phyloP scores from a whole-genome alignment of 2,888 invertebrate species.

The Drosophila atroscutellata region DNA sequence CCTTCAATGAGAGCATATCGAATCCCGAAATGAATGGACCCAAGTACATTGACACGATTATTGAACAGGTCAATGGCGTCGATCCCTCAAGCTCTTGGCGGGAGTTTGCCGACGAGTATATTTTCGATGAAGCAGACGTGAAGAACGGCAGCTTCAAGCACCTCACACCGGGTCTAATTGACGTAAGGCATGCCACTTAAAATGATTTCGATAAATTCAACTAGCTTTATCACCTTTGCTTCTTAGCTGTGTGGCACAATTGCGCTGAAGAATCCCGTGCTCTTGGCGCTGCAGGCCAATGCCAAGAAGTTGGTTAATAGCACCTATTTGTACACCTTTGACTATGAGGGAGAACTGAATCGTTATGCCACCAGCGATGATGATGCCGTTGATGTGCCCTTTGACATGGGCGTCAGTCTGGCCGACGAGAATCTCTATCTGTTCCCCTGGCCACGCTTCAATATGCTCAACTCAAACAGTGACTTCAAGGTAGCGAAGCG shows the following conservation, averaged over 20 bases:
- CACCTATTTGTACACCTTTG: constrained; percentile 86
- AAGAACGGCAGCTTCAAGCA: constrained; percentile 85
- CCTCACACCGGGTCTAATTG: constrained; percentile 85
- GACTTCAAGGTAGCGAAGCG: constrained; percentile 85
- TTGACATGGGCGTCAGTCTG: constrained; percentile 86
- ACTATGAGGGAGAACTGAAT: constrained; percentile 85
- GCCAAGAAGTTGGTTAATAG: constrained; percentile 82
- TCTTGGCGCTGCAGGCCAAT: constrained; percentile 84
- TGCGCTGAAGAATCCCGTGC: constrained; percentile 85
- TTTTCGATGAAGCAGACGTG: constrained; percentile 75
- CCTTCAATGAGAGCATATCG: constrained; percentile 81
- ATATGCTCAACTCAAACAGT: constrained; percentile 77
- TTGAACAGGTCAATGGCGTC: constrained; percentile 81
- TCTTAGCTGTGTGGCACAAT: constrained; percentile 85
- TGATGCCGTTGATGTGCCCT: constrained; percentile 84
- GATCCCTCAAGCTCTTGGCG: constrained; percentile 81
- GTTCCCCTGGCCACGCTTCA: constrained; percentile 85
- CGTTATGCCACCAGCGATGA: constrained; percentile 82
- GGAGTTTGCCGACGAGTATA: constrained; percentile 78
- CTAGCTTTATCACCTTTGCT: background rate
- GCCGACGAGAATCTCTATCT: constrained; percentile 87
- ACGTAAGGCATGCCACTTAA: constrained; percentile 82
- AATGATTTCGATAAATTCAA: background rate
- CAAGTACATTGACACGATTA: constrained; percentile 80
- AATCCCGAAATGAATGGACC: constrained; percentile 70